Percentiles rank a stretch among this genome's conserved stretches.
Evolutionary conservation across 2,113 vertebrate species (phyloP).

Genomic region (Hippocampus comes): DNA sequence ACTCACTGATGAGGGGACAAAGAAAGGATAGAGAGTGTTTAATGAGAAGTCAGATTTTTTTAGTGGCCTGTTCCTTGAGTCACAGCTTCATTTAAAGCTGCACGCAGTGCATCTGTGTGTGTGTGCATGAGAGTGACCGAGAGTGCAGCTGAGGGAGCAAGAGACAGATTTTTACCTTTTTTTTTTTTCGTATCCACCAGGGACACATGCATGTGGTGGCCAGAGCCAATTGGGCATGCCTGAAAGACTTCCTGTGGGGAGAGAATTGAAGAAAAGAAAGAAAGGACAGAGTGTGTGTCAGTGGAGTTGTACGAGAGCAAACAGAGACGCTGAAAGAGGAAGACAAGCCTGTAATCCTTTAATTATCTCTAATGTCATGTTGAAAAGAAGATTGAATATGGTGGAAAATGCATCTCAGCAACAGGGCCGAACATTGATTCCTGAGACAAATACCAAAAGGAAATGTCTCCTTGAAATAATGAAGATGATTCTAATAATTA

Average conservation of each 20-base stretch:
- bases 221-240: conserved; percentile 68
- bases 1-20: conserved; percentile 30
- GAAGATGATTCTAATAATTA: neutral
- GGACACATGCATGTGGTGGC: conserved; percentile 53
- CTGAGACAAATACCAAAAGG: conserved; percentile 38
- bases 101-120: neutral
- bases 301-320: conserved; percentile 21
- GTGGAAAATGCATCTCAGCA: conserved; percentile 28
- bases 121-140: neutral
- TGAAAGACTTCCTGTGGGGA: conserved; percentile 56
- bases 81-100: conserved; percentile 55
- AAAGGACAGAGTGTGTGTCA: conserved; percentile 17
- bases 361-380: conserved; percentile 32
- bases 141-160: neutral
- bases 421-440: conserved; percentile 34
- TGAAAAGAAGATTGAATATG: conserved; percentile 19
- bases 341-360: conserved; percentile 36
- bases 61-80: conserved; percentile 52
- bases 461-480: conserved; percentile 16
- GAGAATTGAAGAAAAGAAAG: conserved; percentile 21
- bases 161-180: conserved; percentile 16
- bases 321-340: conserved; percentile 10
- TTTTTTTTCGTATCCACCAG: conserved; percentile 54
- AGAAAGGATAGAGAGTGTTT: conserved; percentile 37
- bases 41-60: conserved; percentile 60